Conservation (phyloP, 1,140 invertebrate species). For the Drosophila prosaltans region DNA sequence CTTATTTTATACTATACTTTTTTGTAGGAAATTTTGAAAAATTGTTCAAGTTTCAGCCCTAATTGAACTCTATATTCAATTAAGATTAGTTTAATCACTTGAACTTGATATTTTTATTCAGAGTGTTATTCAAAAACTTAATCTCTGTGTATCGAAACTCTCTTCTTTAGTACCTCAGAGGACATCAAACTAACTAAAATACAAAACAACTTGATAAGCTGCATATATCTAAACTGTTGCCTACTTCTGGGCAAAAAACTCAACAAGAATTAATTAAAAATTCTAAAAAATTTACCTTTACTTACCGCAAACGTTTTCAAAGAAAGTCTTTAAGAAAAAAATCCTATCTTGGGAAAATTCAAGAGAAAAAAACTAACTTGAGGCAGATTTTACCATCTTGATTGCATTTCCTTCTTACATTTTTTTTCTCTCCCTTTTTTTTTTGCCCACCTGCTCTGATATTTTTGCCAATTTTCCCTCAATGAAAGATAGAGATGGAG, state of each 20-base stretch:
- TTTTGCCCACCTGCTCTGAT: slow-evolving; percentile 22
- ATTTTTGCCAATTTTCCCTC: slow-evolving; percentile 48
- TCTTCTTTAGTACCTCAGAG: too few species aligned
- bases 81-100: too few species aligned
- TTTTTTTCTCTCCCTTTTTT: not conserved
- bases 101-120: too few species aligned
- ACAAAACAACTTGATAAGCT: not conserved
- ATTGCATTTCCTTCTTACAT: slow-evolving; percentile 44
- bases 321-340: slow-evolving; percentile 19
- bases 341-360: slow-evolving; percentile 21
- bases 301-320: not conserved
- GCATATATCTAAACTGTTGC: not conserved
- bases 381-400: slow-evolving; percentile 33
- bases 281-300: not conserved
- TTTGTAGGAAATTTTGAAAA: too few species aligned
- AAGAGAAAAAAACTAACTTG: not conserved
- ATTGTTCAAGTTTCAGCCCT: too few species aligned
- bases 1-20: too few species aligned
- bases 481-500: slow-evolving; percentile 3
- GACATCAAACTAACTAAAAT: too few species aligned
- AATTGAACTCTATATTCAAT: too few species aligned
- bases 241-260: not conserved
- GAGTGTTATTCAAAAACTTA: too few species aligned
- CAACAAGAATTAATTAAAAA: not conserved
- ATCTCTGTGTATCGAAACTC: too few species aligned